Base-by-base conservation (phyloP, 2,888 invertebrate genomes). In the Idaea straminata region DNA sequence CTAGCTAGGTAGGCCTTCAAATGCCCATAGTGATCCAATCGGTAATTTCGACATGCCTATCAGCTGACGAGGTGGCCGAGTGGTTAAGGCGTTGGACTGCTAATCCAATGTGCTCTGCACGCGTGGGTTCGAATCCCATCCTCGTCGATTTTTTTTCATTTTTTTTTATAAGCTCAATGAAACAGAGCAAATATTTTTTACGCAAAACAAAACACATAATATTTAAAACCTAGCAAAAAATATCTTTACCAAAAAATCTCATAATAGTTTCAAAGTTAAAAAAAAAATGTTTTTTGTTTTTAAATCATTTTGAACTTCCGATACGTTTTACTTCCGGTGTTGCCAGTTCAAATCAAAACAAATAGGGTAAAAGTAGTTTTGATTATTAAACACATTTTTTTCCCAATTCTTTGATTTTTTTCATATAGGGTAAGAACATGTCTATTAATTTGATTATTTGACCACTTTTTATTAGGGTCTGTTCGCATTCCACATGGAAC, bases 81-180 rank as follows among this genome's bases (percentile, higher is more conserved):
- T 95, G 96, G 95, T 95, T 96, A 95, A 95, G 95, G 95, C 95
- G 95, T 95, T 95, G 95, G 95, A 95, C 95, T 95, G 96, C 96
- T 96, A 96, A 96, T 96, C 96, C 95, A 95, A 95, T 96, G 95
- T 95, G 95, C 95, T 95, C 95, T 96, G 95, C 95, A 95, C 95
- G 95, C 95, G 95, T 95, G 95, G 95, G 95, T 96, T 95, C 95
- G 95, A 95, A 95, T 95, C 95, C 95, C 95, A 95, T 95, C 95
- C 95, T 95, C 95, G 95, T 95, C 95, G 95, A 71, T 77, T 60
- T 67, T 74, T 76, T 77, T 73, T 61, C 38, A 5, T 25, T 16
- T 57, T n/a, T 16, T 57, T 25, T 59, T 59, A n/a, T 59, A 34
- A 13, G 1, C 7, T 25, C 10, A 59, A 16, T 1, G 6, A 34